These are phyloP conservation scores for Cydia amplana DNA, from an alignment of 1,140 invertebrate genomes.

Conservation along the genomic window DNA sequence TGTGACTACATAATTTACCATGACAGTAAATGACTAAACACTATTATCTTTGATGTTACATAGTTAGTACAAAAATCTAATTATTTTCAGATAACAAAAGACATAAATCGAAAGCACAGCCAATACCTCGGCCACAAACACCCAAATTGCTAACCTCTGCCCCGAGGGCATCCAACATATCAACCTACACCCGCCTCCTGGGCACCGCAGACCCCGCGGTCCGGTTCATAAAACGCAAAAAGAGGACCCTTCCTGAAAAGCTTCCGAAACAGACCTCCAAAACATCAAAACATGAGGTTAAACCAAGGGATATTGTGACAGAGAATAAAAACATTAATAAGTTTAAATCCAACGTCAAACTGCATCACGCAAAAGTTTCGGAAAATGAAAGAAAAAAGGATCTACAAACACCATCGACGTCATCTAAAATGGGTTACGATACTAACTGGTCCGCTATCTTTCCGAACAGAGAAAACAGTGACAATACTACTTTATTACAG, in stretches of 20 bases:
- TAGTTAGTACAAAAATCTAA: neutral
- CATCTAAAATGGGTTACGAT: neutral
- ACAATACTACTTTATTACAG: neutral
- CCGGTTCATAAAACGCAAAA: neutral
- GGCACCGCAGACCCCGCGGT: neutral
- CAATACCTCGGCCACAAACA: conserved; percentile 42
- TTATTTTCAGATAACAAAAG: conserved; percentile 33
- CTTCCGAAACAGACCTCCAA: neutral
- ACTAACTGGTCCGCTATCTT: neutral
- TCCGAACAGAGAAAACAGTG: neutral
- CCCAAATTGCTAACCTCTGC: conserved; percentile 53
- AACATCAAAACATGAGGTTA: neutral
- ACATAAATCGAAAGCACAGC: conserved; percentile 34
- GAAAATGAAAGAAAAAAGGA: neutral
- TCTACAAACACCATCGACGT: neutral
- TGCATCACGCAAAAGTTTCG: neutral
- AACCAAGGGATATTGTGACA: neutral
- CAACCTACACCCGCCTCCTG: neutral
- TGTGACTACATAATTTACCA: too few relatives aligned
- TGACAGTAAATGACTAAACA: too few relatives aligned
- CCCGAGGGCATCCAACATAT: conserved; percentile 47
- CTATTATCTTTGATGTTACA: too few relatives aligned
- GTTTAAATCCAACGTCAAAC: neutral
- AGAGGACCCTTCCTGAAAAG: neutral
- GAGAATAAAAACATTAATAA: neutral